Conservation (phyloP, 2,888 invertebrate species). For the Melanchra persicariae region DNA sequence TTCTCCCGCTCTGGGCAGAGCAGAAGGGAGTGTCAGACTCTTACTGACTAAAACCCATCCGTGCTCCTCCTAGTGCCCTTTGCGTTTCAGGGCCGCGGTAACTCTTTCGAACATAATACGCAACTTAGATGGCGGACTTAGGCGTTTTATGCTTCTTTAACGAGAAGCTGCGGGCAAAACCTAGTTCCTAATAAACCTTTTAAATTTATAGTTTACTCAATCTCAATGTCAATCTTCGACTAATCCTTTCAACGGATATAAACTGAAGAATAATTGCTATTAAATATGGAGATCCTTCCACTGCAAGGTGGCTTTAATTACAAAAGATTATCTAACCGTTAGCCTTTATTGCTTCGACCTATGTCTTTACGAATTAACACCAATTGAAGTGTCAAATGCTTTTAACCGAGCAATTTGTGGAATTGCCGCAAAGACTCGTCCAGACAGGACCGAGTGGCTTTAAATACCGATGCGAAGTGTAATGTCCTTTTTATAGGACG, state of each 20-base stretch:
- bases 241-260: slow-evolving; percentile 7
- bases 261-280: slow-evolving; percentile 31
- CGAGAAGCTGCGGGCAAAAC: no score
- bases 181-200: no score
- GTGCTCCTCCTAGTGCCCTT: no score
- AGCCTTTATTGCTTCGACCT: slow-evolving; percentile 71
- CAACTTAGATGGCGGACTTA: no score
- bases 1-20: no score
- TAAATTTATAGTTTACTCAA: background rate
- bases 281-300: slow-evolving; percentile 31
- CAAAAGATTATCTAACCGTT: slow-evolving; percentile 65
- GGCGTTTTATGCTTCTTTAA: no score
- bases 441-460: slow-evolving; percentile 31
- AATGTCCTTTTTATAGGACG: slow-evolving; percentile 26
- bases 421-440: slow-evolving; percentile 47
- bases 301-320: slow-evolving; percentile 64
- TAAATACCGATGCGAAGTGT: slow-evolving; percentile 33
- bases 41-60: no score
- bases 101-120: no score
- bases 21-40: no score
- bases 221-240: background rate
- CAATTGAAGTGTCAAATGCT: slow-evolving; percentile 82
- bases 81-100: no score
- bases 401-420: slow-evolving; percentile 70
- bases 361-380: slow-evolving; percentile 77